These are phyloP conservation scores for Hippocampus comes DNA, from an alignment of 2,113 vertebrate genomes.

Conservation along the genomic window DNA sequence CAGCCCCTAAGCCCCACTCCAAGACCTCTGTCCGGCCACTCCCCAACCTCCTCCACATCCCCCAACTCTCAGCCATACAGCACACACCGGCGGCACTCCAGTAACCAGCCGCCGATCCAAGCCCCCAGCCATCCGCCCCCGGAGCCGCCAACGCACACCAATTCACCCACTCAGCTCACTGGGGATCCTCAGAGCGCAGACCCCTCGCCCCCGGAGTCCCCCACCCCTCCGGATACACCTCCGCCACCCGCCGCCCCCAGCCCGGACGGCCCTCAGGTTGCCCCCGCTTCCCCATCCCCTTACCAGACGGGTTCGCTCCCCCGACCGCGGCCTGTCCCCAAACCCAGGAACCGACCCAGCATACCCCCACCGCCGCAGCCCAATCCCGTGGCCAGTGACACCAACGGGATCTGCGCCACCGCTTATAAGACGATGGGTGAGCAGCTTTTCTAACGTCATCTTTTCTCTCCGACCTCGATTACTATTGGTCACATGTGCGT, in stretches of 20 bases:
- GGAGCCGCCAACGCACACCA: slow-evolving; percentile 81
- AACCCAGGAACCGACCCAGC: slow-evolving; percentile 86
- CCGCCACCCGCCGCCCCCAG: slow-evolving; percentile 61
- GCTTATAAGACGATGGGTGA: slow-evolving; percentile 85
- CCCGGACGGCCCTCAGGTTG: slow-evolving; percentile 53
- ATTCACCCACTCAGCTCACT: slow-evolving; percentile 50
- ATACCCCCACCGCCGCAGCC: slow-evolving; percentile 90
- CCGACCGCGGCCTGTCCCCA: slow-evolving; percentile 85
- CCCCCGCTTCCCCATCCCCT: slow-evolving; percentile 49
- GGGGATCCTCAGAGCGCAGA: slow-evolving; percentile 73
- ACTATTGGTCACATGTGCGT: slow-evolving; percentile 51
- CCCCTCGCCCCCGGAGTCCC: slow-evolving; percentile 80
- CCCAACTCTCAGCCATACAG: slow-evolving; percentile 66
- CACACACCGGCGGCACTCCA: slow-evolving; percentile 79
- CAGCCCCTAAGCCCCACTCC: slow-evolving; percentile 75
- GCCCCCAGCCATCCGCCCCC: slow-evolving; percentile 92
- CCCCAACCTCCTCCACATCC: slow-evolving; percentile 63
- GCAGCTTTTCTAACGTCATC: slow-evolving; percentile 14
- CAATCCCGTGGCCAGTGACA: slow-evolving; percentile 46
- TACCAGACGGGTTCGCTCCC: slow-evolving; percentile 79
- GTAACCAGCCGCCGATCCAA: slow-evolving; percentile 83
- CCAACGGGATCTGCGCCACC: slow-evolving; percentile 53
- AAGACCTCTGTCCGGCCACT: slow-evolving; percentile 74
- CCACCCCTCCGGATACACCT: slow-evolving; percentile 85
- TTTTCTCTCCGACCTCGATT: not conserved